phyloP scores from a whole-genome alignment of 1,140 invertebrate species.

The Zaprionus camerounensis region DNA sequence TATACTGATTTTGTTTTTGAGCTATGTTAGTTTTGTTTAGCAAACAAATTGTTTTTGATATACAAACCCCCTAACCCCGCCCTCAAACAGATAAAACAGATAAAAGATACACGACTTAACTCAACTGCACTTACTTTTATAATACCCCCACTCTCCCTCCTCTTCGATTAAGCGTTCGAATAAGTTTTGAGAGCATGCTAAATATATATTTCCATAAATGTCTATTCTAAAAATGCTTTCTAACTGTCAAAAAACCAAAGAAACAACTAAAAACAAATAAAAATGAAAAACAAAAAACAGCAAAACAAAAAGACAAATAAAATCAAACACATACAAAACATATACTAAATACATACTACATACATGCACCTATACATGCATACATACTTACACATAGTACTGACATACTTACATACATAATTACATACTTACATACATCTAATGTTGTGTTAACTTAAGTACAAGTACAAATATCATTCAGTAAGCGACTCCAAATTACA shows the following conservation, averaged over 20 bases:
- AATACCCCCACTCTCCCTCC: constrained; percentile 62
- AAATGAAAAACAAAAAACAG: constrained; percentile 19
- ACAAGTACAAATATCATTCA: constrained; percentile 42
- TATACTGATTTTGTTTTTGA: constrained; percentile 78
- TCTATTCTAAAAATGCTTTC: constrained; percentile 77
- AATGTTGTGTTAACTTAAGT: constrained; percentile 57
- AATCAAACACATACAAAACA: constrained; percentile 37
- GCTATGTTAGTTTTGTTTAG: constrained; percentile 79
- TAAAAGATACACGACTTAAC: constrained; percentile 51
- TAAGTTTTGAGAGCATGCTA: constrained; percentile 84
- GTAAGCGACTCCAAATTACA: constrained; percentile 43
- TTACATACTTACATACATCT: not conserved
- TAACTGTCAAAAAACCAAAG: constrained; percentile 44
- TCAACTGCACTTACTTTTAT: constrained; percentile 72
- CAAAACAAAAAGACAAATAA: constrained; percentile 48
- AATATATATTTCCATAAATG: constrained; percentile 83
- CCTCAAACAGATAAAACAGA: constrained; percentile 28
- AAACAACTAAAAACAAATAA: constrained; percentile 33
- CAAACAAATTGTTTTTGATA: constrained; percentile 67
- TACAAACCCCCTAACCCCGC: constrained; percentile 24
- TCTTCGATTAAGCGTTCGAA: constrained; percentile 78
- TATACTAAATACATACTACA: constrained; percentile 15
- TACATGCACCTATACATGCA: constrained; percentile 36
- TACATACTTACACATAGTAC: constrained; percentile 7
- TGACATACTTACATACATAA: too few relatives aligned